Evolutionary conservation across 2,888 invertebrate species (phyloP).

Genomic region (Mesochorus sp.): DNA sequence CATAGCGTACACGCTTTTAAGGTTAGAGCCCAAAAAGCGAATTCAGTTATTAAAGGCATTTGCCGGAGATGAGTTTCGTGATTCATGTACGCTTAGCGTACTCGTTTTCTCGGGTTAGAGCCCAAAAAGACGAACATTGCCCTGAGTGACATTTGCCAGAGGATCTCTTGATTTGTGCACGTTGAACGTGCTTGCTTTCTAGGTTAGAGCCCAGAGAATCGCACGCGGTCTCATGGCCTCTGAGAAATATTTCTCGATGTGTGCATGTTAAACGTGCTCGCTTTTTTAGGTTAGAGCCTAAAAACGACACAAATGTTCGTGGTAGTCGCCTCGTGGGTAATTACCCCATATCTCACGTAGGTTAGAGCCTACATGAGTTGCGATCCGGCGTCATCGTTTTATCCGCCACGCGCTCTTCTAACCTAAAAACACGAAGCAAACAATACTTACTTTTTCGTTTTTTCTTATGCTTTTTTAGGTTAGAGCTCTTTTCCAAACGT

Average conservation of each 20-base stretch:
- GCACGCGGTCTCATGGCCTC: too few relatives aligned
- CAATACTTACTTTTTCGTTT: constrained; percentile 1
- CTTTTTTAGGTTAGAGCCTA: too few relatives aligned
- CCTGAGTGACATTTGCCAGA: background rate
- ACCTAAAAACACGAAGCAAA: background rate
- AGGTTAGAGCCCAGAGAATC: background rate
- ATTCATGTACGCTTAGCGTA: too few relatives aligned
- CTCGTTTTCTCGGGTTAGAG: too few relatives aligned
- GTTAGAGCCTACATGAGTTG: constrained; percentile 19
- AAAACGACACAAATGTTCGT: too few relatives aligned
- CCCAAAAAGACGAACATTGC: too few relatives aligned
- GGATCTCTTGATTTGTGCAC: background rate
- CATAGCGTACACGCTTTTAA: background rate
- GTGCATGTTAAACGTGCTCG: too few relatives aligned
- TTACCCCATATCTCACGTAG: too few relatives aligned
- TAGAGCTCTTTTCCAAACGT: background rate
- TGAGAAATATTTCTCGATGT: too few relatives aligned
- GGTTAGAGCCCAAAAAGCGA: background rate
- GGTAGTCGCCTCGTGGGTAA: too few relatives aligned
- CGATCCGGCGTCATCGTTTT: background rate
- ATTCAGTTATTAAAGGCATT: too few relatives aligned
- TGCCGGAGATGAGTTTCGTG: too few relatives aligned
- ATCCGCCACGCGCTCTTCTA: background rate
- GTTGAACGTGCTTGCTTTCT: background rate
- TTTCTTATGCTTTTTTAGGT: background rate